These are phyloP conservation scores for Melinaea marsaeus DNA, from an alignment of 2,888 invertebrate species.

Conservation along the genomic window DNA sequence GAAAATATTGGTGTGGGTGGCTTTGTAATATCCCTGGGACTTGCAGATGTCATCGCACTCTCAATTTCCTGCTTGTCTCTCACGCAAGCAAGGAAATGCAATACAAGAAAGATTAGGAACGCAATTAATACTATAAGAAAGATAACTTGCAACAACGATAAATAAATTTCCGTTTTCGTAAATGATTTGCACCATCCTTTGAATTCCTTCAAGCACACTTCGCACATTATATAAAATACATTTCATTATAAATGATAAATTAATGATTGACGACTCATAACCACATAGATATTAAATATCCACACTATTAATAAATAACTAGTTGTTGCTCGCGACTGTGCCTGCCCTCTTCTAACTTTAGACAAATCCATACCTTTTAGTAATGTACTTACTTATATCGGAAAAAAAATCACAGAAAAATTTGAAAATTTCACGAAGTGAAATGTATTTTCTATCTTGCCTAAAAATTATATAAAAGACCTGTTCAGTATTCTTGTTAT, in stretches of 20 bases:
- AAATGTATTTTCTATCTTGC: no score
- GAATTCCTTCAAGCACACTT: slow-evolving; percentile 53
- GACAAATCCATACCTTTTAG: background rate
- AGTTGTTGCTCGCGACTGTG: no score
- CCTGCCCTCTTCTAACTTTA: no score
- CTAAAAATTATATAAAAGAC: no score
- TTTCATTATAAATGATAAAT: slow-evolving; percentile 23
- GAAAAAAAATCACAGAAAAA: no score
- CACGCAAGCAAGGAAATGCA: slow-evolving; percentile 54
- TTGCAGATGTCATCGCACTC: background rate
- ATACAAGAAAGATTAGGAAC: slow-evolving; percentile 50
- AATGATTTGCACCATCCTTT: slow-evolving; percentile 63
- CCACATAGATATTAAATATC: slow-evolving; percentile 41
- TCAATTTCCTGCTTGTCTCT: slow-evolving; percentile 6
- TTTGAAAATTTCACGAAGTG: no score
- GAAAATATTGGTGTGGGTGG: background rate
- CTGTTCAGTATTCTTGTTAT: no score
- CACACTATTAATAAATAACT: slow-evolving; percentile 4
- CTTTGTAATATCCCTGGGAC: background rate
- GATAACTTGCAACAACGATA: slow-evolving; percentile 47
- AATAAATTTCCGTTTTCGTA: slow-evolving; percentile 50
- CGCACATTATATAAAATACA: slow-evolving; percentile 50
- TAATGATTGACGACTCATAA: slow-evolving; percentile 35
- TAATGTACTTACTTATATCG: no score
- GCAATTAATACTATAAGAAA: slow-evolving; percentile 47